A percentile compares a stretch with the other conserved stretches of the same genome.
These are phyloP conservation scores for Zapus hudsonius DNA, from an alignment of 2,113 vertebrate species.

Conservation along the genomic window DNA sequence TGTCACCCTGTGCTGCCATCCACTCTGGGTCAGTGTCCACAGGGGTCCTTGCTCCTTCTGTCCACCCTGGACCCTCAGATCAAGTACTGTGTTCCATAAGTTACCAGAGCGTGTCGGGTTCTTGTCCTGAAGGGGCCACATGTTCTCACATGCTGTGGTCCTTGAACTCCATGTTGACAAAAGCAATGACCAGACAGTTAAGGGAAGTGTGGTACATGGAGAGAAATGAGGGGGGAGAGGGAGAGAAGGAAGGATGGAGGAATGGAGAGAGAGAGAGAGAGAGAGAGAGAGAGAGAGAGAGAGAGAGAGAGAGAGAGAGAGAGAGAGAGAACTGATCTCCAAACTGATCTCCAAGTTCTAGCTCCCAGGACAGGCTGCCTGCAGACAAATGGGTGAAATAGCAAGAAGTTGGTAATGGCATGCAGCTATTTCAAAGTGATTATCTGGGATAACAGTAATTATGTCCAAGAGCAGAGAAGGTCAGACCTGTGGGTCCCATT, in stretches of 20 bases:
- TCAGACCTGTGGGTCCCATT: constrained; percentile 16
- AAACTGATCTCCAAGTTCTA: not conserved
- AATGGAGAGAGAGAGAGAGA: not conserved
- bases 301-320: not conserved
- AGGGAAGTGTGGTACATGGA: not conserved
- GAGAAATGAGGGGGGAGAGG: not conserved
- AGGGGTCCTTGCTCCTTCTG: not conserved
- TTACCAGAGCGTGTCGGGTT: not conserved
- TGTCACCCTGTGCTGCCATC: fast-evolving
- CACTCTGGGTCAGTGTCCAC: fast-evolving
- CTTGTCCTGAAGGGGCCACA: fast-evolving
- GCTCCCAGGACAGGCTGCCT: not conserved
- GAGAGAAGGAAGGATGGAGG: not conserved
- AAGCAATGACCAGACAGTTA: not conserved
- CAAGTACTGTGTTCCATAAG: fast-evolving
- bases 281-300: not conserved
- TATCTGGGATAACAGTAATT: constrained; percentile 79
- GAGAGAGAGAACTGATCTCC: not conserved
- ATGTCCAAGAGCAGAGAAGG: constrained; percentile 77
- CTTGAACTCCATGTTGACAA: not conserved
- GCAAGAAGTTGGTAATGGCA: constrained; percentile 61
- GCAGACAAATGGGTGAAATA: constrained; percentile 64
- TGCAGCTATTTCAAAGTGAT: constrained; percentile 70
- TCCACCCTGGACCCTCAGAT: not conserved
- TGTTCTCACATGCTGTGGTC: fast-evolving